phyloP scores from a whole-genome alignment of 2,797 vertebrate genomes.

The Hafferia zeledoni region DNA sequence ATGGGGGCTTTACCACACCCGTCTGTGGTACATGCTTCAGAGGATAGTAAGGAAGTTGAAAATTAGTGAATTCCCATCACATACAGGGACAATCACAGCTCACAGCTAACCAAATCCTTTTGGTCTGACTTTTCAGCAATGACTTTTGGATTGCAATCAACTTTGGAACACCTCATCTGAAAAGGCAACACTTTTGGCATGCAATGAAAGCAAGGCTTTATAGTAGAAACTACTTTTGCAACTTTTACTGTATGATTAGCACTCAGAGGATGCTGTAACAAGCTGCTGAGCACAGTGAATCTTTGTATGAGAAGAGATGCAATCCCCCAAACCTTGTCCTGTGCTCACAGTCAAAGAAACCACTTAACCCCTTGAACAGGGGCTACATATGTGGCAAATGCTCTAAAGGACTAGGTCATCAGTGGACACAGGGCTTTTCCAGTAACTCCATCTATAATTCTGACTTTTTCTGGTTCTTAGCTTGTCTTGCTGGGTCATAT shows the following conservation, averaged over 20 bases:
- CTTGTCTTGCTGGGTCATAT: neutral
- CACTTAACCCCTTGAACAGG: neutral
- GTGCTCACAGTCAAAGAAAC: neutral
- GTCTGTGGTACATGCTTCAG: neutral
- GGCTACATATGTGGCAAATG: neutral
- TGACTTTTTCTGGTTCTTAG: neutral
- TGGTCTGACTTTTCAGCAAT: neutral
- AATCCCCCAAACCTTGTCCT: neutral
- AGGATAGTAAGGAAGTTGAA: neutral
- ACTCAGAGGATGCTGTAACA: neutral
- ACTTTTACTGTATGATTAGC: neutral
- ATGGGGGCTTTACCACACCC: neutral
- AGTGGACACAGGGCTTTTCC: neutral
- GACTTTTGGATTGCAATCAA: constrained; percentile 30
- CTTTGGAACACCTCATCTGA: neutral
- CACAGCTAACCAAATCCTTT: neutral
- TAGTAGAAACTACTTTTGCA: constrained; percentile 37
- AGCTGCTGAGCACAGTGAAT: neutral
- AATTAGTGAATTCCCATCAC: neutral
- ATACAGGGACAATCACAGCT: neutral
- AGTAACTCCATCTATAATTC: neutral
- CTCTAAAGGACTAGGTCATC: neutral
- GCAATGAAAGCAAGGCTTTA: neutral
- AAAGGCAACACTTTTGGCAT: constrained; percentile 33
- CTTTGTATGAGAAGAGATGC: neutral